Evolutionary conservation across 1,140 invertebrate genomes (phyloP), one percentile per base, ranked within the genome.

Genomic region (Helicoverpa armigera): DNA sequence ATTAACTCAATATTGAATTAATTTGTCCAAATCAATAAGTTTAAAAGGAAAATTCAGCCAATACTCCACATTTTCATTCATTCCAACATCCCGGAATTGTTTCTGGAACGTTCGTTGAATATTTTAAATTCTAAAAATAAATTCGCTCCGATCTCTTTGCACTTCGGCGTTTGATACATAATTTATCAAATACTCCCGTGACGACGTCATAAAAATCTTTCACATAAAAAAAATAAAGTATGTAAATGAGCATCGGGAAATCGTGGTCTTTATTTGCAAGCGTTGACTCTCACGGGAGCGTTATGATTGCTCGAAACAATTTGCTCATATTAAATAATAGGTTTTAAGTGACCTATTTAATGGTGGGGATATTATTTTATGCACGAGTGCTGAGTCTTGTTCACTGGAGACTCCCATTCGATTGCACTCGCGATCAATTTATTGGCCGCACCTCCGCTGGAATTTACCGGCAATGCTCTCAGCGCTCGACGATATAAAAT

Each of bases 351-450:
- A 76, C 80, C 80, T 51, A 60, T 58, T 81, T 75, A 43, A 12
- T 81, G 14, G 11, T 12, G 16, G 11, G 16, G 35, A 60, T 48
- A 77, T 61, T 76, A 72, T 77, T 76, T 81, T 70, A 35, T 67
- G 16, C 35, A 53, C 50, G 75, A 81, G 80, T 81, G 80, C 80
- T 58, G 48, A 81, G 56, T 81, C 74, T 70, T 81, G 73, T n/a
- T 75, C 58, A 69, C 54, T 50, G 43, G 60, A 50, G 50, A 58
- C 50, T 48, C 50, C 58, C 63, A 31, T 56, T 67, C 56, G 18
- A 61, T 53, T 60, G 80, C 65, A 61, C 56, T 77, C 63, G 16
- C 35, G 29, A 43, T 60, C 63, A 35, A 81, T 81, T 76, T 81
- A 81, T 81, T 60, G 74, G 31, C 53, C 65, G 16, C 73, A 81